These are phyloP conservation scores for Uropsilus gracilis DNA, from an alignment of 2,113 vertebrate species.

Conservation along the genomic window DNA sequence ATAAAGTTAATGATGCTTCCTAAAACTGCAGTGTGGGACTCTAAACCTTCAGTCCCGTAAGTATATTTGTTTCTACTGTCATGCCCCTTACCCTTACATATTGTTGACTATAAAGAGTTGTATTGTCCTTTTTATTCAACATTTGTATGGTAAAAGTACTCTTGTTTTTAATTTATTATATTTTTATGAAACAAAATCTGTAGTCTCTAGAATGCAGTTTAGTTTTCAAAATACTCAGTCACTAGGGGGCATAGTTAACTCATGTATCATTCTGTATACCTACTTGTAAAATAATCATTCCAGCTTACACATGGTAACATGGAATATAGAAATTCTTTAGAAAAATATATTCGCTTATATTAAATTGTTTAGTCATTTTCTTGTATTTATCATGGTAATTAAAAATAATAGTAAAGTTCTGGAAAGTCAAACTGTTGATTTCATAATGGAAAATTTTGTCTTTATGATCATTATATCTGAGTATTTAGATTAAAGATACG, in stretches of 20 bases:
- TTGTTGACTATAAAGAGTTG: conserved; percentile 13
- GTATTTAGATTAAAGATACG: not conserved
- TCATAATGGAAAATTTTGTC: conserved; percentile 31
- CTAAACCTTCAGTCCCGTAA: not conserved
- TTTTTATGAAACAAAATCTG: not conserved
- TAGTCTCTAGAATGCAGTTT: not conserved
- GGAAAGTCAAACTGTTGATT: conserved; percentile 2
- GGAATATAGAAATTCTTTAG: conserved; percentile 24
- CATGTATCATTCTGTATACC: not conserved
- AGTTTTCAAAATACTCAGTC: conserved; percentile 71
- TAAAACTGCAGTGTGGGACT: not conserved
- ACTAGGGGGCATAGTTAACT: conserved; percentile 82
- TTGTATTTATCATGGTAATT: conserved; percentile 42
- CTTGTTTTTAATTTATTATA: not conserved
- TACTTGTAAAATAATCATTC: not conserved
- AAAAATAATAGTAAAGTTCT: conserved; percentile 48
- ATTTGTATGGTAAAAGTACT: conserved; percentile 21
- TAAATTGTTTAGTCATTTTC: conserved; percentile 38
- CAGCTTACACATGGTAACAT: not conserved
- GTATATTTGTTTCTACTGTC: not conserved
- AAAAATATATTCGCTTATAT: conserved; percentile 29
- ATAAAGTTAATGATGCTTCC: not conserved
- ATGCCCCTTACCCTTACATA: not conserved
- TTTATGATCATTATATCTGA: conserved; percentile 26
- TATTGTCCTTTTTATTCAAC: not conserved